Conservation (phyloP, 2,113 vertebrate species). For the Shinisaurus crocodilurus region DNA sequence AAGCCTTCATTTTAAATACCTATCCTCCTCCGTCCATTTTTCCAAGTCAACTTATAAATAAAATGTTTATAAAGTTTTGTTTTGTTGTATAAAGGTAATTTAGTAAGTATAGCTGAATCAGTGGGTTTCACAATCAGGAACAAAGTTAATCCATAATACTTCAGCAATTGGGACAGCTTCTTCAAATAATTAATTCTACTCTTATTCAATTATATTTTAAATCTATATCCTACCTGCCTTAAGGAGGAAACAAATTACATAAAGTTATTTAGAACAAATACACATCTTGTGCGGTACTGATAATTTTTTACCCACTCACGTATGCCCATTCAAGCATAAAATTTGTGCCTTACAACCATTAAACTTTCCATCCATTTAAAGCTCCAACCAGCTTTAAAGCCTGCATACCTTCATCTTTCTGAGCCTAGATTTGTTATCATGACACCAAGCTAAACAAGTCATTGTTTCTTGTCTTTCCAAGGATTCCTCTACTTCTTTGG, state of each 20-base stretch:
- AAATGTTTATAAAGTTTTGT: background rate
- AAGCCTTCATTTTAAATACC: background rate
- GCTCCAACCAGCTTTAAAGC: background rate
- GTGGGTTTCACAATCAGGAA: background rate
- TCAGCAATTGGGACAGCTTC: background rate
- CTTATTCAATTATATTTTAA: background rate
- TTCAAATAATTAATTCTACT: background rate
- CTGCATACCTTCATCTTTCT: slow-evolving; percentile 96
- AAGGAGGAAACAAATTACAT: background rate
- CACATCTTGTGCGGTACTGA: background rate
- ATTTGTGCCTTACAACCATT: slow-evolving; percentile 24
- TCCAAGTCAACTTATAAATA: background rate
- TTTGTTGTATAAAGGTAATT: background rate
- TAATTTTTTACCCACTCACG: background rate
- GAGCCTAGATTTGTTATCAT: slow-evolving; percentile 98
- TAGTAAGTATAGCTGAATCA: background rate
- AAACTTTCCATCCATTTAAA: background rate
- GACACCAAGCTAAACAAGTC: slow-evolving; percentile 98
- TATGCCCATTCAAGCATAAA: slow-evolving; percentile 6
- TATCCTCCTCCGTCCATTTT: background rate
- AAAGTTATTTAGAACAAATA: too few species aligned
- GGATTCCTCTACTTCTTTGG: slow-evolving; percentile 98
- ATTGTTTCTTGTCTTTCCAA: slow-evolving; percentile 96
- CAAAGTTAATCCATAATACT: background rate
- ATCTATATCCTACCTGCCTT: background rate